These are phyloP conservation scores for Drosophila differens DNA, from an alignment of 2,888 invertebrate species.

Conservation along the genomic window DNA sequence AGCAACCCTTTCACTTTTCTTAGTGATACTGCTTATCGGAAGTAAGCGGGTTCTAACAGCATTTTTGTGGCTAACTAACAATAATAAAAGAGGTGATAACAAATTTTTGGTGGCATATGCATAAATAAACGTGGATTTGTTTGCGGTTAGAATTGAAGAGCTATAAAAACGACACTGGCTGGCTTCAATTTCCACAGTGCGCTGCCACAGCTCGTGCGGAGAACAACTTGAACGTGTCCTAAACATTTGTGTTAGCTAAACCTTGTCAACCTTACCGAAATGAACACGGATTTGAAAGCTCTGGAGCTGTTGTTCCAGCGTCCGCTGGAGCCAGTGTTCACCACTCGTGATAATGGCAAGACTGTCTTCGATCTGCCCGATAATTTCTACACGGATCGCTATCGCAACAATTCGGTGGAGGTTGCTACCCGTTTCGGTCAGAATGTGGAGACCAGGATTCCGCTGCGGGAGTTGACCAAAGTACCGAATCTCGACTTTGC, in stretches of 20 bases:
- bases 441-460: constrained; percentile 80
- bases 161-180: constrained; percentile 36
- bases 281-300: constrained; percentile 76
- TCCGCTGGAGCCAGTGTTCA: constrained; percentile 84
- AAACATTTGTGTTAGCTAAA: neutral
- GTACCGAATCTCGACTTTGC: constrained; percentile 82
- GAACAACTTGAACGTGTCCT: constrained; percentile 3
- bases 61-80: neutral
- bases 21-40: constrained; percentile 4
- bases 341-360: constrained; percentile 82
- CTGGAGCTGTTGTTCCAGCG: constrained; percentile 83
- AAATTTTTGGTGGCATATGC: neutral
- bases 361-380: constrained; percentile 82
- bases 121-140: neutral
- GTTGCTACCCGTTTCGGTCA: constrained; percentile 80
- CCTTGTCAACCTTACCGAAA: constrained; percentile 20
- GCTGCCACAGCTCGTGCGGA: constrained; percentile 24
- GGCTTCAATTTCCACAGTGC: constrained; percentile 25
- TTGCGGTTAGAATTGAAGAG: constrained; percentile 13
- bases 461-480: constrained; percentile 74
- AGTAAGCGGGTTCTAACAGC: neutral
- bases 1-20: neutral
- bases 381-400: constrained; percentile 81
- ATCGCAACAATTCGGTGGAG: constrained; percentile 73
- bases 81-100: constrained; percentile 3